Conservation (phyloP, 2,113 vertebrate species). For the Oostethus manadensis region DNA sequence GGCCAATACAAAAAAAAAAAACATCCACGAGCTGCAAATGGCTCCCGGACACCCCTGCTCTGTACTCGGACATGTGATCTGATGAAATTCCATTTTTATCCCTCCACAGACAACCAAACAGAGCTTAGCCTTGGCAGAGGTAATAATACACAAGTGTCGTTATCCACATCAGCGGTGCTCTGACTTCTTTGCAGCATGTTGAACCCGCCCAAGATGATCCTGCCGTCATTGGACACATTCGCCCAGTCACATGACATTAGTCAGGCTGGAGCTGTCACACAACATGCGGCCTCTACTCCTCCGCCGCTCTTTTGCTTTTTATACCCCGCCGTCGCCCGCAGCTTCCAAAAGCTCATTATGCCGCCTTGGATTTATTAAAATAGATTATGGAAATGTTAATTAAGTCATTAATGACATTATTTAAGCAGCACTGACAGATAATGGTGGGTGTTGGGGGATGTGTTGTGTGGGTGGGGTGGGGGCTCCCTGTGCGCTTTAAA, state of each 20-base stretch:
- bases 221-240: conserved; percentile 56
- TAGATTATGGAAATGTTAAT: conserved; percentile 84
- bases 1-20: too few species aligned
- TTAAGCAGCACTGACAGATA: conserved; percentile 82
- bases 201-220: conserved; percentile 30
- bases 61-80: too few species aligned
- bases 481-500: conserved; percentile 65
- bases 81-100: too few species aligned
- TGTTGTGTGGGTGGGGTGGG: conserved; percentile 21
- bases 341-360: conserved; percentile 76
- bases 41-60: too few species aligned
- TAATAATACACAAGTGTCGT: too few species aligned
- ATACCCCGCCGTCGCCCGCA: conserved; percentile 70
- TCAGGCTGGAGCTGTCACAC: conserved; percentile 60
- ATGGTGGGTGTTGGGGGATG: conserved; percentile 44
- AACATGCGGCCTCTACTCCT: conserved; percentile 46
- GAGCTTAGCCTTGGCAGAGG: too few species aligned
- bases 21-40: too few species aligned
- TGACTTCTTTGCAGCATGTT: too few species aligned
- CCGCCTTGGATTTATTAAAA: conserved; percentile 81
- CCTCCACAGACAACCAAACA: too few species aligned
- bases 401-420: conserved; percentile 85
- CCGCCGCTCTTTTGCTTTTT: conserved; percentile 61
- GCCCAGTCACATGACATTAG: conserved; percentile 66
- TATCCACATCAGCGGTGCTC: too few species aligned